These are phyloP conservation scores for Clivina fossor DNA, from an alignment of 2,888 invertebrate species.

Conservation along the genomic window DNA sequence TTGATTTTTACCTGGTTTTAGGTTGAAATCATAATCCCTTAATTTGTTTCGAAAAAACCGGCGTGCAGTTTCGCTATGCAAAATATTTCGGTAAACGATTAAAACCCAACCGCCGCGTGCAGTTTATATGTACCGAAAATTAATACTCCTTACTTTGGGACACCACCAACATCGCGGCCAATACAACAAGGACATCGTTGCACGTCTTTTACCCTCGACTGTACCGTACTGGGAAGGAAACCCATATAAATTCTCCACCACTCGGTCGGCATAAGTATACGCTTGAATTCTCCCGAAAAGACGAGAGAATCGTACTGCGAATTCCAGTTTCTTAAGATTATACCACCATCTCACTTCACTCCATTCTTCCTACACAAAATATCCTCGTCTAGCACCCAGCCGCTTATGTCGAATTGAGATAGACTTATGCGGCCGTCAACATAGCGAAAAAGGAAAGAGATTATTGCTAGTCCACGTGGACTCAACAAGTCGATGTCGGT, in stretches of 20 bases:
- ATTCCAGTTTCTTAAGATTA: conserved; percentile 54
- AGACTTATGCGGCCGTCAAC: conserved; percentile 12
- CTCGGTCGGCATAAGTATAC: conserved; percentile 49
- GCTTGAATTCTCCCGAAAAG: conserved; percentile 53
- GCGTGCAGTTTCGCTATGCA: no score
- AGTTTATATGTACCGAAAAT: no score
- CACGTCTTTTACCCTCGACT: conserved; percentile 47
- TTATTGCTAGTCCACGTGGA: conserved; percentile 50
- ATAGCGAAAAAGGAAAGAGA: conserved; percentile 36
- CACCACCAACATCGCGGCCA: no score
- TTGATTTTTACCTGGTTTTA: no score
- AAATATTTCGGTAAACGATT: no score
- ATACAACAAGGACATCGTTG: no score
- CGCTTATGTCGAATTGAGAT: conserved; percentile 10
- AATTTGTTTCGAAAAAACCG: no score
- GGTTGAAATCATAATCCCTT: no score
- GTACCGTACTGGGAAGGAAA: conserved; percentile 52
- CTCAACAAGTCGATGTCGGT: conserved; percentile 45
- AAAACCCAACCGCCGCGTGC: no score
- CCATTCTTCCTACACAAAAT: conserved; percentile 21
- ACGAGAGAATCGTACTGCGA: conserved; percentile 53
- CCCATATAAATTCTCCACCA: conserved; percentile 48
- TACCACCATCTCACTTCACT: conserved; percentile 45
- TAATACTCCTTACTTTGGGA: no score
- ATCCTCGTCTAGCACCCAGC: conserved; percentile 18